phyloP scores from a whole-genome alignment of 2,113 vertebrate genomes.

The Agapornis roseicollis region DNA sequence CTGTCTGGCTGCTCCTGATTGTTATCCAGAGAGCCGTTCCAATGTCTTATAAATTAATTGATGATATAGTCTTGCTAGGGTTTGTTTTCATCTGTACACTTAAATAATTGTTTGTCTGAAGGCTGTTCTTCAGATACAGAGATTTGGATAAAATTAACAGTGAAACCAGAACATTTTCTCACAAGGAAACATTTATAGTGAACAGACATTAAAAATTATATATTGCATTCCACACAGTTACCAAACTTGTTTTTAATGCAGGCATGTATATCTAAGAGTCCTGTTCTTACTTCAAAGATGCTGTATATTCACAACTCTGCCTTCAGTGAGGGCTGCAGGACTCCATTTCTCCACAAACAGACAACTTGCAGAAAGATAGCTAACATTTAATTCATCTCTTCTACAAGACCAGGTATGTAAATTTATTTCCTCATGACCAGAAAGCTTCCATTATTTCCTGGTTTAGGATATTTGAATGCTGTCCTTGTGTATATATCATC shows the following conservation, averaged over 20 bases:
- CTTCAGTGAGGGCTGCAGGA: background rate
- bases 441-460: background rate
- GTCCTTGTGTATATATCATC: background rate
- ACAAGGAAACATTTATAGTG: background rate
- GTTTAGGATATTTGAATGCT: background rate
- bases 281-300: background rate
- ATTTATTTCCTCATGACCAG: background rate
- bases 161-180: background rate
- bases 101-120: conserved; percentile 3
- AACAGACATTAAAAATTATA: background rate
- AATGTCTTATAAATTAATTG: conserved; percentile 2
- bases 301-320: background rate
- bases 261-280: background rate
- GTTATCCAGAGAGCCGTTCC: conserved; percentile 1
- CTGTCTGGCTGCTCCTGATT: background rate
- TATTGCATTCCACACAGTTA: background rate
- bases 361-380: background rate
- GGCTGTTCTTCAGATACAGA: background rate
- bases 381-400: background rate
- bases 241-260: background rate
- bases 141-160: background rate
- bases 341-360: background rate
- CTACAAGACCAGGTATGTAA: background rate
- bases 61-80: background rate
- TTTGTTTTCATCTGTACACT: background rate